Evolutionary conservation across 2,113 vertebrate species (phyloP), one percentile per base, ranked within the genome.

Genomic region (Burhinus oedicnemus): DNA sequence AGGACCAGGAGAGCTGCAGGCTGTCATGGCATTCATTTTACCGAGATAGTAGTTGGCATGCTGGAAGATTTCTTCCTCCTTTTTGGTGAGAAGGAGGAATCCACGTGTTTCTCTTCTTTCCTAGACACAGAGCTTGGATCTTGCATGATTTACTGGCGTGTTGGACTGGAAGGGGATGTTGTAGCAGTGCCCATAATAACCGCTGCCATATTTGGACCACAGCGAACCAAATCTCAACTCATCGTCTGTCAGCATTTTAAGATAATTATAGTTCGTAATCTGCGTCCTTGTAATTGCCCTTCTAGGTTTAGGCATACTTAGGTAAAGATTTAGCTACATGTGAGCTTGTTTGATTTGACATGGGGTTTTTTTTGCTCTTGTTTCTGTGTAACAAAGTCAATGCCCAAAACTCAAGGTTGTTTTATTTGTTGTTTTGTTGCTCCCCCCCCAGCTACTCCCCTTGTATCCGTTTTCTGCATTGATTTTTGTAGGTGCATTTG

Each of bases 61-160:
- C 54, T 58, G n/a, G 9, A 81, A 51, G 45, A 19, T 45, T 51
- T 89, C 75, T 80, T 65, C 23, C 25, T 85, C 20, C 26, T 21
- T 58, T 7, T 87, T 44, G 29, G 17, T 71, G 40, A 58, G 64
- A 30, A 81, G 77, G 36, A 52, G 19, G 26, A 79, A 71, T 52
- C 8, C 47, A 84, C 38, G 15, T 42, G 8, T 61, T 89, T 83
- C 18, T 74, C 15, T 47, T 57, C 34, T 38, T 78, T 27, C 55
- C 7, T n/a, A 72, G 70, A 29, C 11, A 6, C 11, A 62, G 18
- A 93, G 15, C 6, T 83, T 21, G 62, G 16, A 12, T 65, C 4
- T 1, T 57, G 19, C 5, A 1, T 44, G 17, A 13, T 45, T 83
- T 22, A 3, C 44, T 6, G 13, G 9, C 1, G 0, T 6, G 0